These are phyloP conservation scores for Mus spretus DNA, from an alignment of 2,797 vertebrate species.

Conservation along the genomic window DNA sequence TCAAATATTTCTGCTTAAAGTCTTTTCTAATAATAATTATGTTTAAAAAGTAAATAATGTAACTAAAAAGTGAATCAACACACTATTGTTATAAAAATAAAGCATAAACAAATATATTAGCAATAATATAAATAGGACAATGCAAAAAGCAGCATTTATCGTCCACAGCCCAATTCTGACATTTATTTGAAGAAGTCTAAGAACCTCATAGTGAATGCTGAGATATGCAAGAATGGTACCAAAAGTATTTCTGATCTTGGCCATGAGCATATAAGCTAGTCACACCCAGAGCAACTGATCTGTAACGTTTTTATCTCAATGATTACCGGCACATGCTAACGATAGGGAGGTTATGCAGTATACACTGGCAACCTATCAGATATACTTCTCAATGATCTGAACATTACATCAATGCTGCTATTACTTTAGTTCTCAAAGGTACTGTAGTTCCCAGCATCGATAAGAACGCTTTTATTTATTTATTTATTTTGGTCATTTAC, in stretches of 20 bases:
- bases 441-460: neutral
- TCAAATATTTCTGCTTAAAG: conserved; percentile 60
- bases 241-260: neutral
- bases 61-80: conserved; percentile 48
- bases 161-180: neutral
- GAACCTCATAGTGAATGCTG: neutral
- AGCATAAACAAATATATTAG: conserved; percentile 6
- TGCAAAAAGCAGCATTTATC: conserved; percentile 9
- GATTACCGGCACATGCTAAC: neutral
- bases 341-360: neutral
- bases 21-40: conserved; percentile 21
- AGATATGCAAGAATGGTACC: neutral
- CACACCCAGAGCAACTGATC: neutral
- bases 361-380: neutral
- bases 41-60: conserved; percentile 25
- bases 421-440: neutral
- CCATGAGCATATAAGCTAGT: neutral
- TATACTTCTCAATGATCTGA: neutral
- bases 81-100: conserved; percentile 25
- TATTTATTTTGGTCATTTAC: neutral
- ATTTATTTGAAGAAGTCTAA: neutral
- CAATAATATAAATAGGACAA: conserved; percentile 28
- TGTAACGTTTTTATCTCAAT: neutral
- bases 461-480: neutral
- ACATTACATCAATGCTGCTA: neutral